These are phyloP conservation scores for Phocoena phocoena DNA, from an alignment of 2,113 vertebrate species.

Conservation along the genomic window DNA sequence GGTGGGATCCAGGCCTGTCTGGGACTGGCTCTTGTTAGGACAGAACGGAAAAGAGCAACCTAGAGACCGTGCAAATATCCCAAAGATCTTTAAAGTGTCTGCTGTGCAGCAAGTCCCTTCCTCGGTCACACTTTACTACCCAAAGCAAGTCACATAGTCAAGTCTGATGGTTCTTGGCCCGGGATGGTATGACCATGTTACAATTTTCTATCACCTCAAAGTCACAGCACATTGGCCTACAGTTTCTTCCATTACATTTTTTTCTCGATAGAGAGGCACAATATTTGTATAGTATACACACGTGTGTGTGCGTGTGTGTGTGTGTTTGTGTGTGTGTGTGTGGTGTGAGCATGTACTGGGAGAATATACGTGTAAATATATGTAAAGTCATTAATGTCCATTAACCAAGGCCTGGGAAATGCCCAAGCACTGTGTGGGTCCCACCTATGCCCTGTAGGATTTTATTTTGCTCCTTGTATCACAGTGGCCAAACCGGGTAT, in stretches of 20 bases:
- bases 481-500: rapidly evolving
- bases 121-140: not conserved
- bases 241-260: not conserved
- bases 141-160: not conserved
- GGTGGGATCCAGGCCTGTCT: not conserved
- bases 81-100: not conserved
- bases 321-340: too few relatives aligned
- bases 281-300: not conserved
- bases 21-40: not conserved
- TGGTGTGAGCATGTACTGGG: not conserved
- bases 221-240: not conserved
- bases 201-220: not conserved
- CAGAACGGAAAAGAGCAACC: not conserved
- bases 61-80: not conserved
- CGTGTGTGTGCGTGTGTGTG: too few relatives aligned
- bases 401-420: not conserved
- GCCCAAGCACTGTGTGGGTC: too few relatives aligned
- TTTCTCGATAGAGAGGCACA: not conserved
- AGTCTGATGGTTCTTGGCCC: rapidly evolving
- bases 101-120: not conserved
- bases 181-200: not conserved
- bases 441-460: too few relatives aligned
- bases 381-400: not conserved
- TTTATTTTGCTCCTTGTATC: not conserved
- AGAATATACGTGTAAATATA: not conserved